Percentiles rank a stretch among this genome's conserved stretches.
Evolutionary conservation across 2,888 invertebrate genomes (phyloP).

Genomic region (Stenolophus ochropezus): DNA sequence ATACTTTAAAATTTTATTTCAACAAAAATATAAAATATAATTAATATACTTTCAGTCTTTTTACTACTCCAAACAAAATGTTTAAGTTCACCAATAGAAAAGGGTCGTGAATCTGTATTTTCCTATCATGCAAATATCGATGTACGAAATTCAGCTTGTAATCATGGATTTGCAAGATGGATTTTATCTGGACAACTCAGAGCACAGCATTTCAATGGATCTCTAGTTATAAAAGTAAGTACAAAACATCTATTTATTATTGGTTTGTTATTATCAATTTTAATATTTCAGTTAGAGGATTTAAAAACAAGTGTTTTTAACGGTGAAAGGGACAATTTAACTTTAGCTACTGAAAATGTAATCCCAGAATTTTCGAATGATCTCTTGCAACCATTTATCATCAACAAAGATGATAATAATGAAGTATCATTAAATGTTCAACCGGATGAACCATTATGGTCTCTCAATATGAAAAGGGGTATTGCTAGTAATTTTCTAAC

Average conservation of each 20-base stretch:
- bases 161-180: neutral
- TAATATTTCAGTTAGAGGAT: neutral
- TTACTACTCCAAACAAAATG: neutral
- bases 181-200: neutral
- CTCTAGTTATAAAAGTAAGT: neutral
- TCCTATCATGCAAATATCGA: neutral
- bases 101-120: neutral
- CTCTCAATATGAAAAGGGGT: conserved; percentile 81
- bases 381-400: neutral
- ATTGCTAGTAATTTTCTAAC: conserved; percentile 79
- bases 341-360: neutral
- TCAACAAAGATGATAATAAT: neutral
- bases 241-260: neutral
- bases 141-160: neutral
- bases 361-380: neutral
- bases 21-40: neutral
- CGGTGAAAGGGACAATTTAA: neutral
- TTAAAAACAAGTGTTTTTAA: conserved; percentile 16
- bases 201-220: neutral
- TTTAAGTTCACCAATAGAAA: neutral
- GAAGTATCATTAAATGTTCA: neutral
- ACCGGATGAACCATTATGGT: conserved; percentile 77
- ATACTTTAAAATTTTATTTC: neutral
- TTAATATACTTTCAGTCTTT: neutral
- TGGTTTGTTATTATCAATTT: too few relatives aligned